Evolutionary conservation across 2,888 invertebrate genomes (phyloP).

Genomic region (Drosophila merina): DNA sequence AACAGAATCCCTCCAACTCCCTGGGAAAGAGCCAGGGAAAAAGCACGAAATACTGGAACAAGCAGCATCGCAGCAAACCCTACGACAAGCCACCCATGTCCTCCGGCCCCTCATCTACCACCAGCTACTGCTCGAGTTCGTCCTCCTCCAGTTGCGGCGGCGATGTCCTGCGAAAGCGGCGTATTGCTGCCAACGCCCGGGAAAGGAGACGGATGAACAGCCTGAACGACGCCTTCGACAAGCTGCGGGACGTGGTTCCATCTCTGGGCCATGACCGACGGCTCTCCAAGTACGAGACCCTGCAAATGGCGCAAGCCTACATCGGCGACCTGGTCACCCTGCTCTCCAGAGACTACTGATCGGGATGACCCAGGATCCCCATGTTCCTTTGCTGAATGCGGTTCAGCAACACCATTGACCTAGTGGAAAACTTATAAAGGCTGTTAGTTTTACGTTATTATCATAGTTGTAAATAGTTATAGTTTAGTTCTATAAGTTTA

Average conservation of each 20-base stretch:
- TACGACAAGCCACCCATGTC: slow-evolving; percentile 38
- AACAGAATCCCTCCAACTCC: slow-evolving; percentile 9
- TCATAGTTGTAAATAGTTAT: slow-evolving; percentile 18
- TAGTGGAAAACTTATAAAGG: slow-evolving; percentile 73
- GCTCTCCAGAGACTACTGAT: slow-evolving; percentile 82
- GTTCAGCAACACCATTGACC: slow-evolving; percentile 56
- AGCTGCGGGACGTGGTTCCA: slow-evolving; percentile 89
- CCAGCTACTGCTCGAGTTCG: background rate
- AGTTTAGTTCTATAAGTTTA: background rate
- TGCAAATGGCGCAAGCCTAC: slow-evolving; percentile 92
- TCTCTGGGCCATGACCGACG: slow-evolving; percentile 89
- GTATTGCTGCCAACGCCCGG: slow-evolving; percentile 90
- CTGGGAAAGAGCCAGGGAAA: slow-evolving; percentile 18
- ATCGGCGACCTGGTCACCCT: slow-evolving; percentile 89
- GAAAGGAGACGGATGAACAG: slow-evolving; percentile 90
- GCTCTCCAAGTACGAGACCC: slow-evolving; percentile 90
- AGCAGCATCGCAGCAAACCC: slow-evolving; percentile 44
- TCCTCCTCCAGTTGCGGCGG: slow-evolving; percentile 36
- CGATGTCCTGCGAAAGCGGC: slow-evolving; percentile 84
- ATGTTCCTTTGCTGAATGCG: slow-evolving; percentile 13
- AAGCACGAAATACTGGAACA: slow-evolving; percentile 34
- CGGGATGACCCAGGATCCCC: background rate
- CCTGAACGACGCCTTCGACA: slow-evolving; percentile 90
- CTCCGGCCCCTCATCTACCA: slow-evolving; percentile 18
- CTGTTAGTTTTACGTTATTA: slow-evolving; percentile 57